Percentiles rank a stretch among this genome's conserved stretches.
phyloP scores from a whole-genome alignment of 2,888 invertebrate species.

The Drosophila kanekoi region DNA sequence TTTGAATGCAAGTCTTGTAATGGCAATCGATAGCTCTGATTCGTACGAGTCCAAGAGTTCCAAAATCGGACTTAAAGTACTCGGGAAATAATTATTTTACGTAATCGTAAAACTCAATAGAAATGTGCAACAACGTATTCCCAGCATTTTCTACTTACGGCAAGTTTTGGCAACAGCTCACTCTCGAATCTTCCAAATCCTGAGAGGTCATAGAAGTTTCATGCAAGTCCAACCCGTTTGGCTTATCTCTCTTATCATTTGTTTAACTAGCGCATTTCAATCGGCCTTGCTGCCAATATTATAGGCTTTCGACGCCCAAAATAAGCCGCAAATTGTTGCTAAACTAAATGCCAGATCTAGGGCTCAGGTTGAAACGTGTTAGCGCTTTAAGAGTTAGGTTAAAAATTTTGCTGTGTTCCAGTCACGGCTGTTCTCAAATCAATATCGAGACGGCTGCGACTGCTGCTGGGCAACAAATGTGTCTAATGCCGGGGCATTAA shows the following conservation, averaged over 20 bases:
- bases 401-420: constrained; percentile 9
- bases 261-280: constrained; percentile 12
- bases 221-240: background rate
- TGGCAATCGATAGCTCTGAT: too few species aligned
- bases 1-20: too few species aligned
- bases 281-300: constrained; percentile 31
- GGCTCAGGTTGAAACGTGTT: constrained; percentile 1
- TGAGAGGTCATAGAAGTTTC: constrained; percentile 7
- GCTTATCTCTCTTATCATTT: constrained; percentile 25
- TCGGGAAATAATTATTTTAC: too few species aligned
- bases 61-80: too few species aligned
- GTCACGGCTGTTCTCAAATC: constrained; percentile 29
- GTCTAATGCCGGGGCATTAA: constrained; percentile 75
- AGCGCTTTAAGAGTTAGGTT: constrained; percentile 4
- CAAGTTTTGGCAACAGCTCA: background rate
- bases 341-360: constrained; percentile 36
- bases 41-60: too few species aligned
- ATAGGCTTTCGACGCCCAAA: constrained; percentile 27
- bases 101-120: too few species aligned
- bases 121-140: too few species aligned
- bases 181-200: background rate
- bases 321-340: constrained; percentile 41
- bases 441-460: constrained; percentile 36
- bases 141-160: background rate
- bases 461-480: constrained; percentile 64